These are phyloP conservation scores for Eucera pruinosa DNA, from an alignment of 2,888 invertebrate species.

Conservation along the genomic window DNA sequence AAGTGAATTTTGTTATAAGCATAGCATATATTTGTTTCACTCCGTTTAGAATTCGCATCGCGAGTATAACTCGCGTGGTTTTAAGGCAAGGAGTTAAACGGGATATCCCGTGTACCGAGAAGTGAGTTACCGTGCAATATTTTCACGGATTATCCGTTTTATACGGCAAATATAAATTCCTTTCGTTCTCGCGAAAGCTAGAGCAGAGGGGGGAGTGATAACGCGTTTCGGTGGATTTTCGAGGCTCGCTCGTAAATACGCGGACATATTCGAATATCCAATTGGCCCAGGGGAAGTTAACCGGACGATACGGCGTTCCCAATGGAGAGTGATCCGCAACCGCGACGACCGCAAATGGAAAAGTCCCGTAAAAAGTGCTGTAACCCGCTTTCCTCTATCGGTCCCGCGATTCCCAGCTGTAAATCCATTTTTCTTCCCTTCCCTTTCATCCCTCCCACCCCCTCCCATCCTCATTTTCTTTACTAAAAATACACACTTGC, in stretches of 20 bases:
- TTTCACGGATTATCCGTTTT: too few relatives aligned
- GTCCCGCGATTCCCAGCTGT: constrained; percentile 23
- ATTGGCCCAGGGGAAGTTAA: constrained; percentile 32
- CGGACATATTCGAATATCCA: constrained; percentile 42
- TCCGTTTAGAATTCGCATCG: too few relatives aligned
- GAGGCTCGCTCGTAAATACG: constrained; percentile 21
- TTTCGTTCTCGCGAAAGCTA: not conserved
- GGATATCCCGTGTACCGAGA: too few relatives aligned
- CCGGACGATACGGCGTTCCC: constrained; percentile 22
- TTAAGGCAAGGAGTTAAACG: too few relatives aligned
- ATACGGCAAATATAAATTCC: not conserved
- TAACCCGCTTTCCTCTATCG: constrained; percentile 29
- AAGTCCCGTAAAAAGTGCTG: constrained; percentile 50
- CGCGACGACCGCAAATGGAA: constrained; percentile 62
- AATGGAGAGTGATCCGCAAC: constrained; percentile 37
- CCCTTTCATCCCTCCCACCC: too few relatives aligned
- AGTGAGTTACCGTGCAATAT: too few relatives aligned
- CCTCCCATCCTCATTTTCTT: too few relatives aligned
- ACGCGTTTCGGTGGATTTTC: constrained; percentile 3
- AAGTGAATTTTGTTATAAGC: too few relatives aligned
- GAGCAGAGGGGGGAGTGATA: not conserved
- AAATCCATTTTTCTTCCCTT: constrained; percentile 29
- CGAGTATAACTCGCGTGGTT: too few relatives aligned
- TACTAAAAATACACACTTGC: not conserved
- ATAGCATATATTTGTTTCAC: too few relatives aligned